Base-by-base conservation (phyloP, 2,797 vertebrate species). In the Anguilla anguilla region DNA sequence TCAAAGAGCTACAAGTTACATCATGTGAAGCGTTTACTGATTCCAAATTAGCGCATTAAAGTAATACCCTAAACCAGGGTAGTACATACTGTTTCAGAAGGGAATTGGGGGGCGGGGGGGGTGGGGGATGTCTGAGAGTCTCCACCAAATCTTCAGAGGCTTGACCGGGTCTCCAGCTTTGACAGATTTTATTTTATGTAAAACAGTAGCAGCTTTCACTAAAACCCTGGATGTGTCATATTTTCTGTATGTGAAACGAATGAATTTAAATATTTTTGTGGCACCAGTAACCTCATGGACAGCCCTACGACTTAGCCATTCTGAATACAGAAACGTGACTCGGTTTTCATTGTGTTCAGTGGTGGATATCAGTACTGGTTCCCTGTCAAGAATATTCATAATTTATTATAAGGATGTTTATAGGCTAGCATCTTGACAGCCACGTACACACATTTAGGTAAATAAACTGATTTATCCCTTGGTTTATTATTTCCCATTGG, bases 131-230 rank as follows among this genome's bases (percentile, higher is more conserved):
- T 77, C 35, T 43, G 15, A 74, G 35, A 77, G 15, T 15, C 74
- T 35, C 13, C 25, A 35, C 9, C 31, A 46, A 43, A 81, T 81
- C 6, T 51, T 25, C 1, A 49, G 46, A 25, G 43, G 39, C 79
- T 82, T 51, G 79, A 51, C 79, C 25, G 43, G 79, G 46, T 51
- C 79, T 82, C 43, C 46, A 82, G 46, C 79, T 81, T 81, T 82
- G 43, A 82, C 43, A 35, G 79, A 13, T 82, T n/a, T 82, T 49
- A 82, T 82, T 25, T 82, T 77, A 77, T 77, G 74, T 39, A 77
- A 77, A 77, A 82, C 43, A 51, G 46, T 46, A 3, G 46, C 25
- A 51, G 19, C 11, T 51, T 51, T n/a, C 43, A 49, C 46, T n/a
- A 22, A 82, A 49, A n/a, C 46, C 79, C 79, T 82, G 46, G 6